Evolutionary conservation across 2,113 vertebrate genomes (phyloP).

Genomic region (Notothenia rossii): DNA sequence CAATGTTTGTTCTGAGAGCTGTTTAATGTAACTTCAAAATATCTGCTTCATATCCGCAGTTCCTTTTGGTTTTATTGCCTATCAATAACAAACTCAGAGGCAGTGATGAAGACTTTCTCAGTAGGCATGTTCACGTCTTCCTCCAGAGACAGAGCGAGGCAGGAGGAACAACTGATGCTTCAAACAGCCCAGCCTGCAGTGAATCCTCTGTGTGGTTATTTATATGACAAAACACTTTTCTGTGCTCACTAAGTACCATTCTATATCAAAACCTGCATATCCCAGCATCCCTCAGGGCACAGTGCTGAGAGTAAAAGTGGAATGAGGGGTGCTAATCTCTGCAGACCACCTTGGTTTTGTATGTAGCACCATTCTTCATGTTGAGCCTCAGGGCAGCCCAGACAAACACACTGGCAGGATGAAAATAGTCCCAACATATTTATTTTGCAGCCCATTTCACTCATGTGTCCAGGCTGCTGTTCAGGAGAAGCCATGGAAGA

Average conservation of each 20-base stretch:
- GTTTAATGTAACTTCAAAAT: neutral
- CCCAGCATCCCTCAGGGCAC: constrained; percentile 57
- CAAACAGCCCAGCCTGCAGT: neutral
- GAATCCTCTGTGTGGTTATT: constrained; percentile 26
- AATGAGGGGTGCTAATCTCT: constrained; percentile 73
- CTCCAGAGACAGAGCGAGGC: neutral
- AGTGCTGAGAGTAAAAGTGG: constrained; percentile 33
- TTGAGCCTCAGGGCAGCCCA: constrained; percentile 47
- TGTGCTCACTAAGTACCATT: constrained; percentile 5
- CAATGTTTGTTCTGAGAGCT: neutral
- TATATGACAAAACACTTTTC: constrained; percentile 29
- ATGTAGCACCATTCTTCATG: constrained; percentile 63
- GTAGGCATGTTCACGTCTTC: neutral
- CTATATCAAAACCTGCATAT: constrained; percentile 39
- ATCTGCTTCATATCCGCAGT: neutral
- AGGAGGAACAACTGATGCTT: neutral
- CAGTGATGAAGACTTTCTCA: neutral
- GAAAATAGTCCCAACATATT: constrained; percentile 69
- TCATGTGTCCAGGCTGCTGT: constrained; percentile 31
- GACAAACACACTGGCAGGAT: constrained; percentile 60
- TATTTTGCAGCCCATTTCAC: constrained; percentile 59
- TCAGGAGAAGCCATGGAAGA: constrained; percentile 54
- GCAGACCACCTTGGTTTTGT: constrained; percentile 78
- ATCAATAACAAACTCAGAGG: neutral
- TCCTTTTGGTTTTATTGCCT: neutral